Conservation (phyloP, 1,140 invertebrate species). For the Polypedilum pembai region DNA sequence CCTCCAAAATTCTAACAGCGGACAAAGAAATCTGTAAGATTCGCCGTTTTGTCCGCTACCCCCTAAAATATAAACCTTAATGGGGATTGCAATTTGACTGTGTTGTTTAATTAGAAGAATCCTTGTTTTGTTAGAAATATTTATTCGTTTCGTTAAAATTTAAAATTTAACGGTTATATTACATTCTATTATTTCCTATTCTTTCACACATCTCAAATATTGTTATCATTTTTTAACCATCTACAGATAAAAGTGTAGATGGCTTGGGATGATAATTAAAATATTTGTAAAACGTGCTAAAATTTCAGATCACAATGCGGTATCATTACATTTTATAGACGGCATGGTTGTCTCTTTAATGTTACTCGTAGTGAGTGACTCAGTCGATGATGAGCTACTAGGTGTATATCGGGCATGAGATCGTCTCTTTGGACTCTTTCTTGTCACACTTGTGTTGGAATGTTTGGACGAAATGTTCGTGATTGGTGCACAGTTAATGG, state of each 20-base stretch:
- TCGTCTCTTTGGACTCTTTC: constrained; percentile 48
- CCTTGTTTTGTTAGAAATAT: constrained; percentile 34
- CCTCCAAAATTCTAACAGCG: too few species aligned
- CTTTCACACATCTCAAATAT: too few species aligned
- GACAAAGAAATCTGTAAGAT: too few species aligned
- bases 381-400: constrained; percentile 46
- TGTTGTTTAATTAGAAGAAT: constrained; percentile 1
- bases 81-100: too few species aligned
- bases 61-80: too few species aligned
- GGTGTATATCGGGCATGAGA: constrained; percentile 41
- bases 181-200: too few species aligned
- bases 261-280: too few species aligned
- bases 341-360: constrained; percentile 36
- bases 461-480: constrained; percentile 36
- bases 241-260: too few species aligned
- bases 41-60: too few species aligned
- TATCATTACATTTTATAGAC: constrained; percentile 37
- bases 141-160: constrained; percentile 36
- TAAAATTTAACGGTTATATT: constrained; percentile 29
- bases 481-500: constrained; percentile 46
- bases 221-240: too few species aligned
- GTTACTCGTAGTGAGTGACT: constrained; percentile 43
- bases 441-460: constrained; percentile 38
- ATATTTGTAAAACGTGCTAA: not conserved
- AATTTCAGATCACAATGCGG: constrained; percentile 39